Percentiles rank a stretch among this genome's conserved stretches.
Evolutionary conservation across 2,113 vertebrate species (phyloP).

Genomic region (Grus americana): DNA sequence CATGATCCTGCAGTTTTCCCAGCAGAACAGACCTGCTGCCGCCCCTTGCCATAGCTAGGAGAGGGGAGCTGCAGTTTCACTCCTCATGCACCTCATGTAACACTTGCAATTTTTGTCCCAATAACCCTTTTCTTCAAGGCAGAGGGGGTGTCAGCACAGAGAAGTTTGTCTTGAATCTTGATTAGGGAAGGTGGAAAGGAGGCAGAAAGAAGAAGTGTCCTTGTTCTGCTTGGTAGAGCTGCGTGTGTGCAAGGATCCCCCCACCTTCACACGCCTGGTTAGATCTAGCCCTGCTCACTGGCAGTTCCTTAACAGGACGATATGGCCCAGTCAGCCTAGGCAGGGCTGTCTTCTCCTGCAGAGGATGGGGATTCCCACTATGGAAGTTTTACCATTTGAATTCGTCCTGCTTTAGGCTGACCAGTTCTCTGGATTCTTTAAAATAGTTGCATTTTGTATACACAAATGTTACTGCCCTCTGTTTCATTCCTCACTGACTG

Average conservation of each 20-base stretch:
- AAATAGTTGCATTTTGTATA: neutral
- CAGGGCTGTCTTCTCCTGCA: neutral
- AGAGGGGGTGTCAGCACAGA: neutral
- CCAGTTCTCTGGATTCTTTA: neutral
- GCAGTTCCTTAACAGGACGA: neutral
- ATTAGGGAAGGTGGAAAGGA: neutral
- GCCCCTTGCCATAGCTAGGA: neutral
- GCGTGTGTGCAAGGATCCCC: neutral
- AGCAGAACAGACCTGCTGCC: neutral
- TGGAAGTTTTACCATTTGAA: neutral
- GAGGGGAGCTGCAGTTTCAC: neutral
- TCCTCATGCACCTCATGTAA: neutral
- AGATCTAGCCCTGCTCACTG: neutral
- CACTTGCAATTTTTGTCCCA: neutral
- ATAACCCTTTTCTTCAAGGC: neutral
- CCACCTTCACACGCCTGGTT: neutral
- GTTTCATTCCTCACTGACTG: neutral
- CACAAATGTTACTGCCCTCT: neutral
- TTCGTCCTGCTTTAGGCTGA: neutral
- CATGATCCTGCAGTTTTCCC: neutral
- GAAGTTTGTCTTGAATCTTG: neutral
- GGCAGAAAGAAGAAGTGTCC: neutral
- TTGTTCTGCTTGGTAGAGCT: neutral
- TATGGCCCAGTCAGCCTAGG: neutral
- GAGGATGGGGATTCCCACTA: neutral